Evolutionary conservation across 1,140 invertebrate species (phyloP).

Genomic region (Bombus ignitus): DNA sequence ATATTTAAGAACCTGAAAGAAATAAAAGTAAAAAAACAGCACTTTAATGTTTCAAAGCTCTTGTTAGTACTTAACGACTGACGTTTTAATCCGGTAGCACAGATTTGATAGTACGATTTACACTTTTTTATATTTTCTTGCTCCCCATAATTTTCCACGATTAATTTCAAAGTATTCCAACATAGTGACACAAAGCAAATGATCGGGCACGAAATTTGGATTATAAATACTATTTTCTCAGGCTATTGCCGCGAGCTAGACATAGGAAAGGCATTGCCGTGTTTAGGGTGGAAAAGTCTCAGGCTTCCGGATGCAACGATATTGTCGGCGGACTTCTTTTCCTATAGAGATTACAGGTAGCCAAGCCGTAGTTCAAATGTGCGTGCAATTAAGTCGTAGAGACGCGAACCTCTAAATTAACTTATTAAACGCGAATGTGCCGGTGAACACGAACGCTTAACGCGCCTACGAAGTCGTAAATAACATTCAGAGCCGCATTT

Average conservation of each 20-base stretch:
- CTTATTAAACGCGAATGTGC: slow-evolving; percentile 65
- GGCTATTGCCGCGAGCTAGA: too few species aligned
- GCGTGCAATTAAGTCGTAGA: slow-evolving; percentile 60
- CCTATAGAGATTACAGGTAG: slow-evolving; percentile 15
- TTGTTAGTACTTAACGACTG: too few species aligned
- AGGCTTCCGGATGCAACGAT: slow-evolving; percentile 17
- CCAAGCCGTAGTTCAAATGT: slow-evolving; percentile 33
- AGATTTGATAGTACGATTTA: neutral
- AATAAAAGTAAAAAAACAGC: neutral
- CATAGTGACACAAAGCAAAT: neutral
- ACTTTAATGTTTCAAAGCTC: too few species aligned
- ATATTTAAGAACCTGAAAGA: neutral
- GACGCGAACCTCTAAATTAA: slow-evolving; percentile 69
- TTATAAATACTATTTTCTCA: neutral
- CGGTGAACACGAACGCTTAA: slow-evolving; percentile 5
- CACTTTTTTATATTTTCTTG: neutral
- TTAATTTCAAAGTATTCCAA: neutral
- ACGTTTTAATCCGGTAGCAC: neutral
- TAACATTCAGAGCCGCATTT: slow-evolving; percentile 72
- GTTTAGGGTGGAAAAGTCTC: neutral
- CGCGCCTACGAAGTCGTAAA: slow-evolving; percentile 63
- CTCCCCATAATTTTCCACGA: neutral
- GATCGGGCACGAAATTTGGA: neutral
- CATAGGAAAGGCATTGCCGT: neutral
- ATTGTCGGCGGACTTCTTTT: slow-evolving; percentile 32